Conservation (phyloP, 2,888 invertebrate species). For the Eilema caniola region DNA sequence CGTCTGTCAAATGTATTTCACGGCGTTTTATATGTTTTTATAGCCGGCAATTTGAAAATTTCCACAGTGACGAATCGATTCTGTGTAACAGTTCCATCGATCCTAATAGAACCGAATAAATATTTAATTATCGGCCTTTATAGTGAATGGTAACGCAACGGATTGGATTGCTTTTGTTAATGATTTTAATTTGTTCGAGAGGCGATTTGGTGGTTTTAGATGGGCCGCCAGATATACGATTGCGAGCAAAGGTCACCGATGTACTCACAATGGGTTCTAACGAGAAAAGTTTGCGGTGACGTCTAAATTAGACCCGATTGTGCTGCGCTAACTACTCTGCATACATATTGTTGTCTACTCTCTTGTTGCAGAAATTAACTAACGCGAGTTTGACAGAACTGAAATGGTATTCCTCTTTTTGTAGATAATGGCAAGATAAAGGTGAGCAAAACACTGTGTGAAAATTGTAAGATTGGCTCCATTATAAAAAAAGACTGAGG, state of each 20-base stretch:
- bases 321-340: conserved; percentile 13
- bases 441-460: background rate
- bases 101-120: conserved; percentile 82
- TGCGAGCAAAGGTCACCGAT: conserved; percentile 48
- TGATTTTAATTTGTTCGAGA: conserved; percentile 72
- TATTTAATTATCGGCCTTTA: conserved; percentile 83
- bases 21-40: conserved; percentile 68
- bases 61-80: conserved; percentile 81
- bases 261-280: conserved; percentile 52
- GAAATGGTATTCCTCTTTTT: background rate
- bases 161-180: conserved; percentile 73
- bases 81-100: conserved; percentile 72
- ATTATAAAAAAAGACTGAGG: background rate
- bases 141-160: conserved; percentile 81
- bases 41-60: conserved; percentile 75
- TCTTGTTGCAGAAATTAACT: conserved; percentile 4
- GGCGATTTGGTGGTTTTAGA: conserved; percentile 44
- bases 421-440: background rate
- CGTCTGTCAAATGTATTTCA: conserved; percentile 79
- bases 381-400: background rate
- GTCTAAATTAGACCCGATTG: conserved; percentile 56
- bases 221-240: conserved; percentile 52
- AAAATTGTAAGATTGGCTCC: background rate
- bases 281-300: conserved; percentile 39
- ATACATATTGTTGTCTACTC: background rate